Evolutionary conservation across 2,113 vertebrate species (phyloP).

Genomic region (Melanocharis versteri): DNA sequence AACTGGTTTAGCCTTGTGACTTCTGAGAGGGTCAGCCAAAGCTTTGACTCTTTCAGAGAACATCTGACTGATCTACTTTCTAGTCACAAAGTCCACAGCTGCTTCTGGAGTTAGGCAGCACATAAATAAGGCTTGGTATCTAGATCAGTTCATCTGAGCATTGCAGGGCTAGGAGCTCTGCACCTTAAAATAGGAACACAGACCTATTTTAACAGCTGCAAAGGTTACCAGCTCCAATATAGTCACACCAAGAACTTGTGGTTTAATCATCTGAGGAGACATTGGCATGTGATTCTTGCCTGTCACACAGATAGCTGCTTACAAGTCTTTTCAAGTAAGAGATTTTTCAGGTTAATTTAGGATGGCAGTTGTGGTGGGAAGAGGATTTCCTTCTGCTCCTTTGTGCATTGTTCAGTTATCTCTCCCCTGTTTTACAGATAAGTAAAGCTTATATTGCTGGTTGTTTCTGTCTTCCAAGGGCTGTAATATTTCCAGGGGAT

Average conservation of each 20-base stretch:
- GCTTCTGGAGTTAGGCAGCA: neutral
- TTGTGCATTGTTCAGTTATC: neutral
- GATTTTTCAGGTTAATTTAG: neutral
- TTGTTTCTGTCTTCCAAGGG: neutral
- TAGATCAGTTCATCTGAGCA: neutral
- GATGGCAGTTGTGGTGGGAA: neutral
- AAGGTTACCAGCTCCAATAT: neutral
- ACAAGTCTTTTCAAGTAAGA: neutral
- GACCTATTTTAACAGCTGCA: slow-evolving; percentile 1
- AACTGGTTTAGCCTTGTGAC: neutral
- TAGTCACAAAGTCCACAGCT: neutral
- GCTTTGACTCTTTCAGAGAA: neutral
- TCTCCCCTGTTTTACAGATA: neutral
- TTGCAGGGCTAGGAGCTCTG: slow-evolving; percentile 4
- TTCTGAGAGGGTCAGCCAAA: neutral
- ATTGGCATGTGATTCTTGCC: neutral
- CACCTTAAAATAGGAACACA: slow-evolving; percentile 28
- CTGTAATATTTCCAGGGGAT: neutral
- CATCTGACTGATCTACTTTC: neutral
- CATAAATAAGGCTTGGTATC: neutral
- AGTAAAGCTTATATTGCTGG: neutral
- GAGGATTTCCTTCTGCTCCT: neutral
- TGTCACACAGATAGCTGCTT: neutral
- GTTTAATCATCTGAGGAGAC: neutral
- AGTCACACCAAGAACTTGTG: neutral